Percentiles rank a stretch among this genome's conserved stretches.
Evolutionary conservation across 1,140 invertebrate genomes (phyloP).

Genomic region (Drosophila orosa): DNA sequence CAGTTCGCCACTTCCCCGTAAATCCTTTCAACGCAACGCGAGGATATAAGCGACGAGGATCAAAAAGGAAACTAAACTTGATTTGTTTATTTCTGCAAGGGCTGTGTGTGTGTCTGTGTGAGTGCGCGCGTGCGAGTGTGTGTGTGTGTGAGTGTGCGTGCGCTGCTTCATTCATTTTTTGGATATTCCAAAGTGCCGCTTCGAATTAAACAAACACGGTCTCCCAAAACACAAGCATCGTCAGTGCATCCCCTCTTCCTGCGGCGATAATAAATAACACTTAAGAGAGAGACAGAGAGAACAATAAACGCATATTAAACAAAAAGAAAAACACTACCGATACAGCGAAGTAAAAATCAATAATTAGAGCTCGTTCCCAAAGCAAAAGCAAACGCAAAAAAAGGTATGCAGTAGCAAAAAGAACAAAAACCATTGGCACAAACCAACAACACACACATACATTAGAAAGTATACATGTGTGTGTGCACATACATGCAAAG

Average conservation of each 20-base stretch:
- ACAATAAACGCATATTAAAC: too few relatives aligned
- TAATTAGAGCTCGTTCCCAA: constrained; percentile 56
- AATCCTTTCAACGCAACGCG: background rate
- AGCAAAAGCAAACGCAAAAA: constrained; percentile 34
- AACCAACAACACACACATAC: background rate
- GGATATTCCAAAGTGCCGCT: constrained; percentile 13
- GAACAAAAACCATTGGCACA: constrained; percentile 19
- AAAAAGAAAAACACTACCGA: constrained; percentile 25
- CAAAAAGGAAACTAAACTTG: constrained; percentile 1
- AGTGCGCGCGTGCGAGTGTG: background rate
- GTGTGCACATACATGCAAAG: constrained; percentile 4
- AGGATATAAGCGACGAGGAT: background rate
- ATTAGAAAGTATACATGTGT: constrained; percentile 5
- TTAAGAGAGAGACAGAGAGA: constrained; percentile 1
- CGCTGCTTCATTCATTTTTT: constrained; percentile 9
- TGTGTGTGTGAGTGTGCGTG: background rate
- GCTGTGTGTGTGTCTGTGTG: background rate
- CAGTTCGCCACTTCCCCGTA: background rate
- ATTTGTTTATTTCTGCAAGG: constrained; percentile 15
- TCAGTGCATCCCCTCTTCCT: constrained; percentile 6
- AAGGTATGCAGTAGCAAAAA: constrained; percentile 57
- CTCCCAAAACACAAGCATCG: background rate
- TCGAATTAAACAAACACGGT: constrained; percentile 10
- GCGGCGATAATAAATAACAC: constrained; percentile 6
- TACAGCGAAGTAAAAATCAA: constrained; percentile 65